phyloP scores from a whole-genome alignment of 2,888 invertebrate species.

The Abrostola triplasia region DNA sequence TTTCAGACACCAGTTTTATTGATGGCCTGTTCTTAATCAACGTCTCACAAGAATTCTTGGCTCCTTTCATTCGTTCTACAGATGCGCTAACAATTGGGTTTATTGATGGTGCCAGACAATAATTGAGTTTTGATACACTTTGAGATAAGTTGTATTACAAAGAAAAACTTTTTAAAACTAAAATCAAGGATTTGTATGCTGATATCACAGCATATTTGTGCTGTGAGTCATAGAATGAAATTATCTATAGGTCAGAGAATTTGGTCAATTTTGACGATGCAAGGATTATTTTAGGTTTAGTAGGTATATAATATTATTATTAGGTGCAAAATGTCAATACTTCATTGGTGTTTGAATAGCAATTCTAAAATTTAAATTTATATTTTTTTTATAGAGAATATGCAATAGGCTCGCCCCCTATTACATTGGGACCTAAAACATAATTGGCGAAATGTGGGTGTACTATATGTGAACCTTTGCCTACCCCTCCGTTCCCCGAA shows the following conservation, averaged over 20 bases:
- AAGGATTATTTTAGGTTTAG: no score
- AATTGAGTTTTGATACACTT: constrained; percentile 46
- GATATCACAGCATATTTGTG: neutral
- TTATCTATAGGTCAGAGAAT: neutral
- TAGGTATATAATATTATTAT: no score
- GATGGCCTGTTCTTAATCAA: constrained; percentile 81
- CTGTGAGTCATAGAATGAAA: neutral
- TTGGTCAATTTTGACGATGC: neutral
- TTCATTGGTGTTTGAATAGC: no score
- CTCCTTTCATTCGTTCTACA: constrained; percentile 54
- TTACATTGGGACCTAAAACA: no score
- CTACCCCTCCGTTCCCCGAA: no score
- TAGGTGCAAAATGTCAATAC: no score
- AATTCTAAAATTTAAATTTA: no score
- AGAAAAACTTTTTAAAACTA: constrained; percentile 14
- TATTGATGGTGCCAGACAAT: constrained; percentile 53
- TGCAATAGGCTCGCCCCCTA: no score
- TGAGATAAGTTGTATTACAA: constrained; percentile 39
- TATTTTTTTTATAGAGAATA: no score
- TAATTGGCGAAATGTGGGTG: no score
- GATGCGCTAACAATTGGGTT: constrained; percentile 53
- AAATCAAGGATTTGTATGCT: neutral
- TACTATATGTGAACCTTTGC: no score
- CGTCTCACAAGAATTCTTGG: constrained; percentile 69
- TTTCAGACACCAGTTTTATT: constrained; percentile 77